Conservation (phyloP, 1,140 invertebrate species). For the Caenorhabditis brenneri region DNA sequence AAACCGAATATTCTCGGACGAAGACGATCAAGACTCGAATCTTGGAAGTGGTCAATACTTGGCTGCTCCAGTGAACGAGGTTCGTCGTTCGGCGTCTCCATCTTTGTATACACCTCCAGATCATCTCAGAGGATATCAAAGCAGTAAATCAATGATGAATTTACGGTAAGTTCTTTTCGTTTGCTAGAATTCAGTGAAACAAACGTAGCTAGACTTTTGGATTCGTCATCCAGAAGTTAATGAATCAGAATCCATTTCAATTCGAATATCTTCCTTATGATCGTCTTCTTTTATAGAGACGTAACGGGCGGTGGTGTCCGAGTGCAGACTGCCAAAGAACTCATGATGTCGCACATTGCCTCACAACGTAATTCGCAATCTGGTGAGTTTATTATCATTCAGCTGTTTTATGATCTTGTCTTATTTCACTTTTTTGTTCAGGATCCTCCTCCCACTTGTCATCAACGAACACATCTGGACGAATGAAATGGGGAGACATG, state of each 20-base stretch:
- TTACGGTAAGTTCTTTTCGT: conserved; percentile 36
- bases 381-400: conserved; percentile 36
- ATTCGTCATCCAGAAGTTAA: not conserved
- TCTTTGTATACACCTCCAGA: conserved; percentile 2
- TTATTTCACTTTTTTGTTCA: not conserved
- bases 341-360: conserved; percentile 35
- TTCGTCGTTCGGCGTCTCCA: conserved; percentile 10
- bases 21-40: conserved; percentile 31
- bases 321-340: conserved; percentile 37
- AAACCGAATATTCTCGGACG: conserved; percentile 7
- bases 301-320: conserved; percentile 34
- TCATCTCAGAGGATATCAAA: conserved; percentile 18
- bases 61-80: not conserved
- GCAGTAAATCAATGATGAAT: conserved; percentile 34
- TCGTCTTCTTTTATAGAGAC: not conserved
- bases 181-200: too few relatives aligned
- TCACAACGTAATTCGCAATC: conserved; percentile 32
- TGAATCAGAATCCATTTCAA: not conserved
- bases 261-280: not conserved
- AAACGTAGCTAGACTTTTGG: not conserved
- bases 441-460: conserved; percentile 31
- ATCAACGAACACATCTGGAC: conserved; percentile 31
- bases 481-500: conserved; percentile 32
- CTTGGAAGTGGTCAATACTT: conserved; percentile 21
- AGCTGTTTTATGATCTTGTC: conserved; percentile 28